Conservation (phyloP, 2,113 vertebrate species). For the Podilymbus podiceps region DNA sequence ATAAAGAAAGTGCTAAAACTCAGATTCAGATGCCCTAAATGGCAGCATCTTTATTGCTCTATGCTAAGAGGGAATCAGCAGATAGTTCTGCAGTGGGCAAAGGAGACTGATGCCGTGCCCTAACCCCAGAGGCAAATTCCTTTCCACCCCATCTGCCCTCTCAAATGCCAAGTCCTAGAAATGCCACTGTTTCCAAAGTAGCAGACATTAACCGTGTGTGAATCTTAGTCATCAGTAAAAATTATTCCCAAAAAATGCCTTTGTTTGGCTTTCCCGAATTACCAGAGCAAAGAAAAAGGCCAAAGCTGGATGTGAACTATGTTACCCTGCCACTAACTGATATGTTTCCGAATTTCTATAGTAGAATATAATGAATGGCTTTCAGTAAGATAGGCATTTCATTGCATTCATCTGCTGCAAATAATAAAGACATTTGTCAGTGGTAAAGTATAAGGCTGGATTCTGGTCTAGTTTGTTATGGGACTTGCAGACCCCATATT, state of each 20-base stretch:
- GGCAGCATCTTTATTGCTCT: conserved; percentile 2
- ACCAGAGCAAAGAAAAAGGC: background rate
- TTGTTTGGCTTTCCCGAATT: conserved; percentile 34
- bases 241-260: background rate
- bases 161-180: conserved; percentile 58
- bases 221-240: conserved; percentile 34
- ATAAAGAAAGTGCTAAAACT: conserved; percentile 17
- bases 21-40: conserved; percentile 11
- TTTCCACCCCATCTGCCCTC: conserved; percentile 59
- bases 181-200: conserved; percentile 55
- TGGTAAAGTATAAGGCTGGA: background rate
- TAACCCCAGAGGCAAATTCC: conserved; percentile 56
- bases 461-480: background rate
- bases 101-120: background rate
- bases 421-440: background rate
- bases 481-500: background rate
- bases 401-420: background rate
- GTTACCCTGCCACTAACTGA: background rate
- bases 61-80: background rate
- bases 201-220: conserved; percentile 47
- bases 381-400: background rate
- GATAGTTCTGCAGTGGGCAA: conserved; percentile 1
- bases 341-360: background rate
- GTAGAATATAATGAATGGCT: background rate
- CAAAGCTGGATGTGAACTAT: background rate